Percentiles rank a stretch among this genome's conserved stretches.
phyloP scores from a whole-genome alignment of 2,113 vertebrate species.

The Neotoma lepida region DNA sequence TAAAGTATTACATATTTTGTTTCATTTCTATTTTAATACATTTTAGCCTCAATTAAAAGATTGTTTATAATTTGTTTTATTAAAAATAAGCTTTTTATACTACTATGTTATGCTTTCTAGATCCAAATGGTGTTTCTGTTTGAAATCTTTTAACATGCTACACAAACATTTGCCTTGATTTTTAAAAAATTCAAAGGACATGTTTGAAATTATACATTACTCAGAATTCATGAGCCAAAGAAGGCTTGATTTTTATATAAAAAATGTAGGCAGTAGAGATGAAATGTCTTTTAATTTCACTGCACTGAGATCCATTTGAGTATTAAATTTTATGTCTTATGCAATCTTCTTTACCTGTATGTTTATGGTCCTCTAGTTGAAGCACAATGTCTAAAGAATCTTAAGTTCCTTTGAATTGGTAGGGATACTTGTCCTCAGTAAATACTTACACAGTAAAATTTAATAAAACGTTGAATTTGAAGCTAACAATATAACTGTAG shows the following conservation, averaged over 20 bases:
- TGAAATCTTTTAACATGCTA: conserved; percentile 2
- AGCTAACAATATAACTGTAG: not conserved
- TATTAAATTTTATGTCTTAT: not conserved
- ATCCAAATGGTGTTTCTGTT: conserved; percentile 16
- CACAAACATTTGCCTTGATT: not conserved
- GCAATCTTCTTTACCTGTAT: not conserved
- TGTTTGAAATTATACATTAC: conserved; percentile 26
- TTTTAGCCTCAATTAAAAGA: conserved; percentile 29
- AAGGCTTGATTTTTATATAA: conserved; percentile 16
- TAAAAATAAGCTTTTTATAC: not conserved
- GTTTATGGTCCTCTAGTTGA: not conserved
- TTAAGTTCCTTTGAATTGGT: conserved; percentile 29
- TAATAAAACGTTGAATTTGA: conserved; percentile 41
- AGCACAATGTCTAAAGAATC: not conserved
- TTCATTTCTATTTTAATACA: conserved; percentile 35
- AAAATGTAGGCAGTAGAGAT: not conserved
- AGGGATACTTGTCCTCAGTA: not conserved
- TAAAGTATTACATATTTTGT: conserved; percentile 23
- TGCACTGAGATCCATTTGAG: not conserved
- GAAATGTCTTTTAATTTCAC: not conserved
- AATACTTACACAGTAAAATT: not conserved
- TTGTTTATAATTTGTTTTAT: conserved; percentile 1
- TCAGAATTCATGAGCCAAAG: not conserved
- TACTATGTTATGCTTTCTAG: not conserved
- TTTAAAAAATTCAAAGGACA: conserved; percentile 26